Evolutionary conservation across 2,797 vertebrate species (phyloP), one percentile per base, ranked within the genome.

Genomic region (Tarsius wallacei): DNA sequence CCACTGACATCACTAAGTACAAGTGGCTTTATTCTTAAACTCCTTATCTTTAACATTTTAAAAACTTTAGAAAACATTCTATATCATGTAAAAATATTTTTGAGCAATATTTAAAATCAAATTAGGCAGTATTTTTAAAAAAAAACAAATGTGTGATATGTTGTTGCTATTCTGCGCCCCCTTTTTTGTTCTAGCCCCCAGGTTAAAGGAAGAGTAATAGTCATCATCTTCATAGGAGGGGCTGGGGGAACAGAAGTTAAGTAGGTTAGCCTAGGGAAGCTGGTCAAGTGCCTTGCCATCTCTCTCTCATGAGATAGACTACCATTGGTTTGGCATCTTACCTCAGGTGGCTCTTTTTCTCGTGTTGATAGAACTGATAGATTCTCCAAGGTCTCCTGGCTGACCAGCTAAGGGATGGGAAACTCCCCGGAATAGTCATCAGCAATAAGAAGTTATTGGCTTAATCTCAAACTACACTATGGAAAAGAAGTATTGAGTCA

Each of bases 11-110:
- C 28, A 61, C 70, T 81, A 90, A 71, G 33, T 61, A 88, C 26
- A 73, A 42, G 4, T 76, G 8, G 19, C n/a, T 81, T 96, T 90
- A 61, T 49, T 93, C 70, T 90, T 55, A 76, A 78, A 63, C n/a
- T 68, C 21, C 16, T 64, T 74, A 24, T 59, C 64, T 96, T 86
- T 64, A 87, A 12, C 85, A 74, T 63, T 90, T 71, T 71, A 85
- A 26, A 93, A 83, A 36, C n/a, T 78, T 94, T 57, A 87, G 93
- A 90, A 61, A 16, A 91, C 81, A 73, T 81, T 92, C 64, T 87
- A 33, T 36, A 81, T 90, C 61, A 63, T 87, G 64, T 87, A 93
- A 91, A 74, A 80, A 36, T 51, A 42, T 81, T 55, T 77, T 59
- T 49, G 28, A 84, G 24, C 73, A 86, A 28, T 87, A 55, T 91